Conservation (phyloP, 2,113 vertebrate genomes). For the Calyptommatus sinebrachiatus region DNA sequence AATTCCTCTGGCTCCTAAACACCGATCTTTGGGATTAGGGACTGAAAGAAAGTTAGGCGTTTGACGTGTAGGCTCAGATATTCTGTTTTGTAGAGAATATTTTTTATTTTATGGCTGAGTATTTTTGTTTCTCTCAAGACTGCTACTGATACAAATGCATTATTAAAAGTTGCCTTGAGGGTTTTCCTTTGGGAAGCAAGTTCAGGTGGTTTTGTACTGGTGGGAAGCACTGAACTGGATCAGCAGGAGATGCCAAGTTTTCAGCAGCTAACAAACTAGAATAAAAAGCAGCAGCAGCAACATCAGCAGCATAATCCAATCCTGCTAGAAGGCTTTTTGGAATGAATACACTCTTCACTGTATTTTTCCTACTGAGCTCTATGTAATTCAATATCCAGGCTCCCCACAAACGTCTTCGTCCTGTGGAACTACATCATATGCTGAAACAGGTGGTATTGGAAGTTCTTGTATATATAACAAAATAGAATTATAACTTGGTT, state of each 20-base stretch:
- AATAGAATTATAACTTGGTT: background rate
- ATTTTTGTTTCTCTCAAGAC: conserved; percentile 5
- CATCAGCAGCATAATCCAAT: conserved; percentile 8
- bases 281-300: background rate
- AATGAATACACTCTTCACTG: background rate
- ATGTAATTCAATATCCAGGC: background rate
- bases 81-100: background rate
- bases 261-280: conserved; percentile 18
- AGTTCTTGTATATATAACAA: background rate
- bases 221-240: conserved; percentile 13
- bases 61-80: background rate
- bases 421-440: background rate
- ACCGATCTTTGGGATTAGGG: background rate
- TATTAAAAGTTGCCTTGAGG: background rate
- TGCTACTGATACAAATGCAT: background rate
- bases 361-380: background rate
- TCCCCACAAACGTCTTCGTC: background rate
- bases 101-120: conserved; percentile 8
- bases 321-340: conserved; percentile 7
- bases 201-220: conserved; percentile 10
- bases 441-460: background rate
- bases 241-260: background rate
- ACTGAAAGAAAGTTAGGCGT: background rate
- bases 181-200: conserved; percentile 10
- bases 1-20: background rate